Conservation (phyloP, 2,888 invertebrate genomes). For the Folsomia candida region DNA sequence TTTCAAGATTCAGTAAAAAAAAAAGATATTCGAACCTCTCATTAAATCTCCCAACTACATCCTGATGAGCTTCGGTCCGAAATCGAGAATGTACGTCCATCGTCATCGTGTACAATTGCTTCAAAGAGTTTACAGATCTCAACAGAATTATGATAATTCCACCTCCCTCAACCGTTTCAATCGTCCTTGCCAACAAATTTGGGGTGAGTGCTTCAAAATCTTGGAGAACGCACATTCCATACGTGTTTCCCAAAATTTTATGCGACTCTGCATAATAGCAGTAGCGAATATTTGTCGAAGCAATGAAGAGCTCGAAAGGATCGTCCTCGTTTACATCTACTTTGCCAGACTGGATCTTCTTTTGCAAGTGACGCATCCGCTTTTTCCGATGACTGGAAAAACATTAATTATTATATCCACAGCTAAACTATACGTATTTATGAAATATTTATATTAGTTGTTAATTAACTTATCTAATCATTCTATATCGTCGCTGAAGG, state of each 20-base stretch:
- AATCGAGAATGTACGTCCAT: conserved; percentile 98
- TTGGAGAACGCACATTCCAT: conserved; percentile 87
- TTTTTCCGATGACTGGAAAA: conserved; percentile 79
- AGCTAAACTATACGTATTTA: too few species aligned
- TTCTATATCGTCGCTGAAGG: too few species aligned
- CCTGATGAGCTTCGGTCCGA: conserved; percentile 89
- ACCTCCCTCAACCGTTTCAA: conserved; percentile 97
- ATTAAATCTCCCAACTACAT: conserved; percentile 91
- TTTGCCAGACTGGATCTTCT: conserved; percentile 83
- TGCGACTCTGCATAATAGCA: conserved; percentile 97
- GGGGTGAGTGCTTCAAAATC: conserved; percentile 98
- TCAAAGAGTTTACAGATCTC: conserved; percentile 78
- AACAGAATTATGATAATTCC: conserved; percentile 87
- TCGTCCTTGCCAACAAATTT: conserved; percentile 89
- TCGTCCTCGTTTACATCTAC: conserved; percentile 90
- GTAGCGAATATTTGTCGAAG: conserved; percentile 93
- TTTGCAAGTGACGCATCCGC: conserved; percentile 75
- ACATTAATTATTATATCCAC: too few species aligned
- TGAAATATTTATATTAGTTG: too few species aligned
- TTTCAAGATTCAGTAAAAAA: conserved; percentile 30
- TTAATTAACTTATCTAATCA: too few species aligned
- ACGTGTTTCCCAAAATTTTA: conserved; percentile 95
- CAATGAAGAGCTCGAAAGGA: conserved; percentile 91
- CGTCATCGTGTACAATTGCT: conserved; percentile 90
- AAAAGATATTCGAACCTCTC: conserved; percentile 63